Percentiles rank a stretch among this genome's conserved stretches.
Evolutionary conservation across 2,888 invertebrate genomes (phyloP).

Genomic region (Nebria brevicollis): DNA sequence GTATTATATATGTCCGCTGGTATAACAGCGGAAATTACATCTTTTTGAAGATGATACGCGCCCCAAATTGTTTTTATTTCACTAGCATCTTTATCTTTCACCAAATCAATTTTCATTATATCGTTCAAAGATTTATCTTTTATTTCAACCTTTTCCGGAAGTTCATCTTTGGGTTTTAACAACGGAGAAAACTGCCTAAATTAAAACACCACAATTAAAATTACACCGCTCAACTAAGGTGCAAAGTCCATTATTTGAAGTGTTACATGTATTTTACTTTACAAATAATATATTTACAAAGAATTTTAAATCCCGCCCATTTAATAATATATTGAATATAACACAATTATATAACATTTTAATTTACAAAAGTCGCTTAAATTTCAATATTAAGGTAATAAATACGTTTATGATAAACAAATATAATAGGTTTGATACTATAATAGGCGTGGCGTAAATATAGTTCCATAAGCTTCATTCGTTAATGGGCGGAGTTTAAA

Average conservation of each 20-base stretch:
- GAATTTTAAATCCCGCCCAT: too few species aligned
- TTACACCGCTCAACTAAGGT: background rate
- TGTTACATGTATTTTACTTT: too few species aligned
- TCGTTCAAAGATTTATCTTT: conserved; percentile 70
- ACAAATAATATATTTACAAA: too few species aligned
- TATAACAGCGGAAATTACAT: conserved; percentile 79
- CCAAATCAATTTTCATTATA: conserved; percentile 81
- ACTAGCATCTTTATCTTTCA: conserved; percentile 74
- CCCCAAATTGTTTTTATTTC: conserved; percentile 84
- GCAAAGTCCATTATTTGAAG: background rate
- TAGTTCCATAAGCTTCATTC: too few species aligned
- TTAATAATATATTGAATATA: too few species aligned
- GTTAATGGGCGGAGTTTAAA: too few species aligned
- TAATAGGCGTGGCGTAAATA: too few species aligned
- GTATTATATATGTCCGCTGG: conserved; percentile 69
- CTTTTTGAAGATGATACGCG: conserved; percentile 81
- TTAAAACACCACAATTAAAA: conserved; percentile 19
- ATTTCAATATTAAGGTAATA: too few species aligned
- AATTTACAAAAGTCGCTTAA: too few species aligned
- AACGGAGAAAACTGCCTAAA: conserved; percentile 72
- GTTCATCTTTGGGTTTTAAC: conserved; percentile 70
- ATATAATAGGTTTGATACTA: too few species aligned
- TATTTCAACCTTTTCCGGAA: conserved; percentile 56
- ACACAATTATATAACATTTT: too few species aligned
- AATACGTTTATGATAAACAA: too few species aligned